phyloP scores from a whole-genome alignment of 2,888 invertebrate species.

The Rhyacophila evoluta region DNA sequence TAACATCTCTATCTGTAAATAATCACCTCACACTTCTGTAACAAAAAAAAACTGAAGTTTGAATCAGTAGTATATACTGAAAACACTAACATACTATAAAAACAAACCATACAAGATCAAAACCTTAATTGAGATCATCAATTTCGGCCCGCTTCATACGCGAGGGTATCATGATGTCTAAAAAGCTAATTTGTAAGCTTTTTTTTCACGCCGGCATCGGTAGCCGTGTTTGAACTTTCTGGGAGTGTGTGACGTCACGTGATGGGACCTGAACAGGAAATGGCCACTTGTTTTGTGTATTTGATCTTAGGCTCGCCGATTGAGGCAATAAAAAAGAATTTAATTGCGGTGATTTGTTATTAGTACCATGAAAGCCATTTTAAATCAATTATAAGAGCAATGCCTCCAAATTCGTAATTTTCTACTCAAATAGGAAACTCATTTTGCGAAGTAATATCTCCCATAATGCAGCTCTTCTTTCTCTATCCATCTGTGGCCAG shows the following conservation, averaged over 20 bases:
- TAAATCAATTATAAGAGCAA: too few relatives aligned
- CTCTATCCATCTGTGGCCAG: too few relatives aligned
- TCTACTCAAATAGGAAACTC: too few relatives aligned
- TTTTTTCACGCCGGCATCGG: background rate
- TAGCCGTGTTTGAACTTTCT: constrained; percentile 8
- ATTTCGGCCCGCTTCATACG: constrained; percentile 22
- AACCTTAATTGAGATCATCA: constrained; percentile 14
- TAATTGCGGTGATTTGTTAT: background rate
- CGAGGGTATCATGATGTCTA: background rate
- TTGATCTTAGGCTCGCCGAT: background rate
- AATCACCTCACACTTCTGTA: too few relatives aligned
- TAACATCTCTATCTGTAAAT: too few relatives aligned
- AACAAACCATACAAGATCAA: constrained; percentile 1
- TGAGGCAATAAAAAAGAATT: background rate
- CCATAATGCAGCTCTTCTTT: too few relatives aligned
- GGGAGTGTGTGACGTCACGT: background rate
- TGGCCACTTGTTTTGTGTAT: constrained; percentile 6
- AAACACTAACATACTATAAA: background rate
- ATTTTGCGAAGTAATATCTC: too few relatives aligned
- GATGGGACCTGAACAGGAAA: background rate
- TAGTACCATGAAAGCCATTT: background rate
- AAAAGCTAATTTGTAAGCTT: constrained; percentile 24
- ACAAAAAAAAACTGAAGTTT: background rate
- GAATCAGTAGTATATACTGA: background rate
- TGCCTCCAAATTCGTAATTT: too few relatives aligned